phyloP scores from a whole-genome alignment of 2,797 vertebrate genomes.

The Hippoglossus hippoglossus region DNA sequence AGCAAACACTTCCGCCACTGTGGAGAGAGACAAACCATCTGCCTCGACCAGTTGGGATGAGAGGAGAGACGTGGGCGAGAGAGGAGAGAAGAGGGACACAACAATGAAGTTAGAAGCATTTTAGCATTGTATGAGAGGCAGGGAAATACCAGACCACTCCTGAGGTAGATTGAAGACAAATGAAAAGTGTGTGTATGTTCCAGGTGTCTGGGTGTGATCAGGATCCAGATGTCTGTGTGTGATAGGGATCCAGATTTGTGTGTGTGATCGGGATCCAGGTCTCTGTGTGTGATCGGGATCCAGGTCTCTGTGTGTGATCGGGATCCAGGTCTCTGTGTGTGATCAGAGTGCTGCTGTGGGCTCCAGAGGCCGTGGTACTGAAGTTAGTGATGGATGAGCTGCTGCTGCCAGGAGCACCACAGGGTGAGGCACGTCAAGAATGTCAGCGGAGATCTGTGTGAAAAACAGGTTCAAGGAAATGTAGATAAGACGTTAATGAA shows the following conservation, averaged over 20 bases:
- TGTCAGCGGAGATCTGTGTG: conserved; percentile 27
- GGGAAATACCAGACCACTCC: neutral
- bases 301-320: too few relatives aligned
- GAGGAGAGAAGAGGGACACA: neutral
- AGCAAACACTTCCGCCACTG: too few relatives aligned
- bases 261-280: too few relatives aligned
- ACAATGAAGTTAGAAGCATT: neutral
- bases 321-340: neutral
- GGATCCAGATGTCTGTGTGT: conserved; percentile 8
- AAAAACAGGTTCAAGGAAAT: conserved; percentile 3
- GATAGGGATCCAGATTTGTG: too few relatives aligned
- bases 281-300: too few relatives aligned
- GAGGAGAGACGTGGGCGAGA: too few relatives aligned
- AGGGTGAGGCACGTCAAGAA: conserved; percentile 44
- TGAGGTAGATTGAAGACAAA: neutral
- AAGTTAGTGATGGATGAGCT: conserved; percentile 33
- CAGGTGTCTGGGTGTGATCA: conserved; percentile 3
- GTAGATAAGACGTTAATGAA: neutral
- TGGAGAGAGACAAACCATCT: too few relatives aligned
- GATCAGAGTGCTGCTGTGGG: conserved; percentile 14
- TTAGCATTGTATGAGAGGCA: neutral
- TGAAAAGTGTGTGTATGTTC: neutral
- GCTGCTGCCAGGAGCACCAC: conserved; percentile 24
- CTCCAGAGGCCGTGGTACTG: neutral
- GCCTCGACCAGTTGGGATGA: too few relatives aligned